A percentile compares a stretch with the other conserved stretches of the same genome.
These are phyloP conservation scores for Phengaris alcon DNA, from an alignment of 2,888 invertebrate species.

Conservation along the genomic window DNA sequence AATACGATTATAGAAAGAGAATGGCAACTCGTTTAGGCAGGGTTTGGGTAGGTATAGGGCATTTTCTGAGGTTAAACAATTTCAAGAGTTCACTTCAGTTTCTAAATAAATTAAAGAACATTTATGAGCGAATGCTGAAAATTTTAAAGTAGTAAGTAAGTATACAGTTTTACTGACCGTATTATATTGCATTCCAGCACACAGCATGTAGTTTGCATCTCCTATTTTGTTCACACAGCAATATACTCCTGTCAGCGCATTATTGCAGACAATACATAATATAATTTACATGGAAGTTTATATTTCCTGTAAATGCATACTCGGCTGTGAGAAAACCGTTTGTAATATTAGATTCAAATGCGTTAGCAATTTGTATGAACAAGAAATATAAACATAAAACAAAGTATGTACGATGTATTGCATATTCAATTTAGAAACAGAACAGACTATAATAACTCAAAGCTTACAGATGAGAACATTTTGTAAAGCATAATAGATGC, in stretches of 20 bases:
- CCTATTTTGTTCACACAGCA: slow-evolving; percentile 16
- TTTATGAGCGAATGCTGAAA: too few species aligned
- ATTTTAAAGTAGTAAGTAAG: too few species aligned
- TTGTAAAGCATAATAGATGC: slow-evolving; percentile 1
- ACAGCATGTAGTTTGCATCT: neutral
- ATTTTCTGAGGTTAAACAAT: too few species aligned
- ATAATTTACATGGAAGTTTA: slow-evolving; percentile 19
- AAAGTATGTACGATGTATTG: neutral
- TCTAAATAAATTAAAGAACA: too few species aligned
- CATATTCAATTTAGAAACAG: neutral
- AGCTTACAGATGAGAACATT: neutral
- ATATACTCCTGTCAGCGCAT: slow-evolving; percentile 6
- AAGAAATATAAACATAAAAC: slow-evolving; percentile 1
- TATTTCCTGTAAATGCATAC: slow-evolving; percentile 20
- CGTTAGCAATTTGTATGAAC: slow-evolving; percentile 12
- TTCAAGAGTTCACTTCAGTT: too few species aligned
- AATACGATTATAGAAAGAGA: too few species aligned
- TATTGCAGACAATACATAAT: slow-evolving; percentile 3
- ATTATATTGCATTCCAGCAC: neutral
- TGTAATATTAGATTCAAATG: slow-evolving; percentile 1
- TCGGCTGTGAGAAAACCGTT: neutral
- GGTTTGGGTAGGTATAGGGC: too few species aligned
- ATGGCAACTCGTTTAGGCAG: too few species aligned
- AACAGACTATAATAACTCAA: neutral
- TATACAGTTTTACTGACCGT: neutral